phyloP scores from a whole-genome alignment of 2,888 invertebrate genomes.

The Cheilosia vulpina region DNA sequence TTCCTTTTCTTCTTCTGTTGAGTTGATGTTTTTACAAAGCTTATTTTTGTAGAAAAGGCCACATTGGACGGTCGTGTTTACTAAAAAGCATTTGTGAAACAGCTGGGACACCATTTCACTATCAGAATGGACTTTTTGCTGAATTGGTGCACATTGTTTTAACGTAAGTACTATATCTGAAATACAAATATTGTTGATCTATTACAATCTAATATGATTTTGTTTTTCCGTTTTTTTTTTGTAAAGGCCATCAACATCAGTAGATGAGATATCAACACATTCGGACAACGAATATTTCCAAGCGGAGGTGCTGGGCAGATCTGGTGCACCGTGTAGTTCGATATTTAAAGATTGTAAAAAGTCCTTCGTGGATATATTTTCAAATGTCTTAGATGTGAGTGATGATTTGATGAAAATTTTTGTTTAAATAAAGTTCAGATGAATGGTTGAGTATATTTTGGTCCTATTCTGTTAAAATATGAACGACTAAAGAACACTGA shows the following conservation, averaged over 20 bases:
- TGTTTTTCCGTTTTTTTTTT: not conserved
- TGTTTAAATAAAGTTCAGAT: conserved; percentile 19
- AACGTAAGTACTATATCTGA: conserved; percentile 85
- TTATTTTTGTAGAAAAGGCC: conserved; percentile 84
- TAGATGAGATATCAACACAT: conserved; percentile 86
- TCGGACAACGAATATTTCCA: conserved; percentile 89
- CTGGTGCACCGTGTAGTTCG: conserved; percentile 79
- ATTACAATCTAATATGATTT: not conserved
- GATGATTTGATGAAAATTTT: conserved; percentile 21
- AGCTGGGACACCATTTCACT: conserved; percentile 87
- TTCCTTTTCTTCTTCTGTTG: too few species aligned
- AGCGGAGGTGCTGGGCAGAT: conserved; percentile 88
- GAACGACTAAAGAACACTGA: too few species aligned
- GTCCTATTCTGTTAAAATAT: not conserved
- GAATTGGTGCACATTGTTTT: conserved; percentile 89
- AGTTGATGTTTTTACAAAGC: not conserved
- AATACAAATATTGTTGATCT: not conserved
- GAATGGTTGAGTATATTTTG: not conserved
- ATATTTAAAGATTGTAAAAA: conserved; percentile 79
- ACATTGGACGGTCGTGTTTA: conserved; percentile 88
- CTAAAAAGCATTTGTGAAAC: conserved; percentile 90
- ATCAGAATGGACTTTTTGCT: conserved; percentile 88
- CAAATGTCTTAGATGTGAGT: conserved; percentile 76
- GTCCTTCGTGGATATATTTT: conserved; percentile 80
- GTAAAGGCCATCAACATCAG: conserved; percentile 88